phyloP scores from a whole-genome alignment of 2,797 vertebrate species.

The Sciurus vulgaris region DNA sequence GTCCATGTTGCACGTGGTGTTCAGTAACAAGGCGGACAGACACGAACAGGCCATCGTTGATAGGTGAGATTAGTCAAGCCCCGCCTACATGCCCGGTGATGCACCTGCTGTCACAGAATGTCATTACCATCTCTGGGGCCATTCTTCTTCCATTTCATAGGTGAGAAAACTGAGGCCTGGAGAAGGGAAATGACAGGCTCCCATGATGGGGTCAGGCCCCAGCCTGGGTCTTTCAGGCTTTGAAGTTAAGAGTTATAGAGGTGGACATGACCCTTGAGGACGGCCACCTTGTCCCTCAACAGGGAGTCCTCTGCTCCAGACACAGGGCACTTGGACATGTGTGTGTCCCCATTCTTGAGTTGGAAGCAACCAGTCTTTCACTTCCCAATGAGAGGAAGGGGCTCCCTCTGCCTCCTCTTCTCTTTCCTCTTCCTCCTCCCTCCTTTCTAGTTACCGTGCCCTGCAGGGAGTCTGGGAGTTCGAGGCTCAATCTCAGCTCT shows the following conservation, averaged over 20 bases:
- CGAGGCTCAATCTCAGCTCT: not conserved
- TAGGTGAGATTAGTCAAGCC: accelerated
- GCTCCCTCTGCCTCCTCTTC: not conserved
- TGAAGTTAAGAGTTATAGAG: not conserved
- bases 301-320: not conserved
- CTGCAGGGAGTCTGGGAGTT: not conserved
- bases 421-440: too few species aligned
- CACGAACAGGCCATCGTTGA: too few species aligned
- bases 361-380: too few species aligned
- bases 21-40: not conserved
- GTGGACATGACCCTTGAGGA: accelerated
- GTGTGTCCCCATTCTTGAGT: not conserved
- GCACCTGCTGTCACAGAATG: accelerated
- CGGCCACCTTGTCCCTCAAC: accelerated
- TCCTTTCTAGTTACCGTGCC: too few species aligned
- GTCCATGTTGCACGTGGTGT: not conserved
- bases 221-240: too few species aligned
- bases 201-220: not conserved
- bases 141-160: not conserved
- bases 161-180: not conserved
- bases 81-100: accelerated
- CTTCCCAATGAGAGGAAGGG: not conserved
- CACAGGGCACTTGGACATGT: accelerated
- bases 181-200: not conserved
- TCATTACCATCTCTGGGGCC: accelerated